phyloP scores from a whole-genome alignment of 2,888 invertebrate species.

The Drosophila fungiperda region DNA sequence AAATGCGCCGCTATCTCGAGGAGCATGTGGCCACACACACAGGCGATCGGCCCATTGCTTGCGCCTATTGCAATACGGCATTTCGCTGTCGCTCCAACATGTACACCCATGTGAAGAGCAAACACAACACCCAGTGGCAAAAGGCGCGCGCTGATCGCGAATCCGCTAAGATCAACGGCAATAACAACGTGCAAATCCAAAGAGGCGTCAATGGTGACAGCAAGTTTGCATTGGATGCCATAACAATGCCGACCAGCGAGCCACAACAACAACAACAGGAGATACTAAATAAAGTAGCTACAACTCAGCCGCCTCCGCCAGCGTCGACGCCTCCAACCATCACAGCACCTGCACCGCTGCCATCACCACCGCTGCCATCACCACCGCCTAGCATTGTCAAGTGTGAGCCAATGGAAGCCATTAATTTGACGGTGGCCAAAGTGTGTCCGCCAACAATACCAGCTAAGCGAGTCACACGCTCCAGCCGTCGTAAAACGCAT shows the following conservation, averaged over 20 bases:
- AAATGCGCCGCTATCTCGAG: constrained; percentile 74
- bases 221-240: constrained; percentile 32
- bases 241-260: constrained; percentile 12
- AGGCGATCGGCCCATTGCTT: constrained; percentile 68
- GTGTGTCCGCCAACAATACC: constrained; percentile 18
- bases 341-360: not conserved
- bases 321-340: not conserved
- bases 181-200: constrained; percentile 51
- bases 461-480: constrained; percentile 47
- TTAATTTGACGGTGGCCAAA: constrained; percentile 61
- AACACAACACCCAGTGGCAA: constrained; percentile 67
- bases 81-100: constrained; percentile 76
- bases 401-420: constrained; percentile 58
- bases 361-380: constrained; percentile 5
- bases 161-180: constrained; percentile 61
- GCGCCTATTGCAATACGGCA: constrained; percentile 69
- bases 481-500: constrained; percentile 71
- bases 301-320: not conserved
- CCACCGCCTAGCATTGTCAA: constrained; percentile 16
- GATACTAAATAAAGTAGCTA: not conserved
- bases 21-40: constrained; percentile 74
- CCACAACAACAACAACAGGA: not conserved
- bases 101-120: constrained; percentile 72
- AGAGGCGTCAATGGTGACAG: constrained; percentile 47
- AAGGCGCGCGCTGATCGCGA: constrained; percentile 73